Conservation (phyloP, 2,888 invertebrate genomes). For the Epinotia brunnichana region DNA sequence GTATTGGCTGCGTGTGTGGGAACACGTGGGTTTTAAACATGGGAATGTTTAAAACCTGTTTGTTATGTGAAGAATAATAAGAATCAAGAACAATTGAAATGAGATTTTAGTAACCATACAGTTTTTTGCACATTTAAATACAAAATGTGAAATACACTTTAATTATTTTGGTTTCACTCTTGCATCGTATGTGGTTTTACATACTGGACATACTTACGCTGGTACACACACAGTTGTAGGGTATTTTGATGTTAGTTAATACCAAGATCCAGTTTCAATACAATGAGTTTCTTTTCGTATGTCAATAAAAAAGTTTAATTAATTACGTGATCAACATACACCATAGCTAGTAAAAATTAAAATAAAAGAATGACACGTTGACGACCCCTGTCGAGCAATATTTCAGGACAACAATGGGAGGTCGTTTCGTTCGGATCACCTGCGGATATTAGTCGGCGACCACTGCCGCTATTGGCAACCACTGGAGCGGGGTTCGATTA, state of each 20-base stretch:
- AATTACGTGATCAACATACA: background rate
- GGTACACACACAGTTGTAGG: too few relatives aligned
- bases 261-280: background rate
- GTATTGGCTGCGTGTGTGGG: constrained; percentile 33
- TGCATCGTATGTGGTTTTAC: background rate
- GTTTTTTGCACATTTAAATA: background rate
- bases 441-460: constrained; percentile 66
- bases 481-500: constrained; percentile 26
- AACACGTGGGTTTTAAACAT: too few relatives aligned
- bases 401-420: constrained; percentile 77
- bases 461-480: constrained; percentile 44
- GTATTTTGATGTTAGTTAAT: too few relatives aligned
- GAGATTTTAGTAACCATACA: background rate
- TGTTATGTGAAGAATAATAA: background rate
- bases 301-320: background rate
- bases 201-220: background rate
- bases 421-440: constrained; percentile 68
- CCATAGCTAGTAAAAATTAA: constrained; percentile 3
- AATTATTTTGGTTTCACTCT: background rate
- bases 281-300: background rate
- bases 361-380: constrained; percentile 50
- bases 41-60: background rate
- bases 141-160: background rate
- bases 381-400: constrained; percentile 68
- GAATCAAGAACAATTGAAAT: background rate